Evolutionary conservation across 2,113 vertebrate genomes (phyloP).

Genomic region (Xenotilapia longispinis): DNA sequence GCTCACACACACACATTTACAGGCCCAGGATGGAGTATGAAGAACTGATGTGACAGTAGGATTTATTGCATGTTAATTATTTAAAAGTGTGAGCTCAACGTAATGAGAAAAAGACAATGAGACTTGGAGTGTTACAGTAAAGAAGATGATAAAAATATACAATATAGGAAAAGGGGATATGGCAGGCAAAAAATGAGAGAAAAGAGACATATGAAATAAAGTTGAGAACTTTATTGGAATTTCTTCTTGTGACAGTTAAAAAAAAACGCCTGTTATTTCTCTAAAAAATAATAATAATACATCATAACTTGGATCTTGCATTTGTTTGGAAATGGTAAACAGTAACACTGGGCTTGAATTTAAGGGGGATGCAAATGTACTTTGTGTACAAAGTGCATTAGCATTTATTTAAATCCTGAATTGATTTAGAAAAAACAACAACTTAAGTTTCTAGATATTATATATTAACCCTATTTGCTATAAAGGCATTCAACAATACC

Average conservation of each 20-base stretch:
- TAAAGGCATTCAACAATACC: background rate
- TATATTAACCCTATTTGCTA: background rate
- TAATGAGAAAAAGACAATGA: background rate
- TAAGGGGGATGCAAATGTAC: background rate
- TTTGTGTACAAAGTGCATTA: background rate
- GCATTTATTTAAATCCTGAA: background rate
- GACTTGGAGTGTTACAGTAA: background rate
- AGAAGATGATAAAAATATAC: background rate
- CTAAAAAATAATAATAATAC: background rate
- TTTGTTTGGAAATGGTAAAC: background rate
- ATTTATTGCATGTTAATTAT: constrained; percentile 62
- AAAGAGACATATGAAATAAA: background rate
- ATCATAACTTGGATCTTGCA: background rate
- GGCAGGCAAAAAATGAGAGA: background rate
- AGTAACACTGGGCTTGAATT: background rate
- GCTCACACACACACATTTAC: background rate
- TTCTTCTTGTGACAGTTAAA: background rate
- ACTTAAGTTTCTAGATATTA: background rate
- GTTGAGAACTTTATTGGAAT: background rate
- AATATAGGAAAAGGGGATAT: background rate
- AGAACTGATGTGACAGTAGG: constrained; percentile 39
- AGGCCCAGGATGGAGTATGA: background rate
- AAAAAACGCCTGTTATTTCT: background rate
- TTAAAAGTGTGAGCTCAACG: constrained; percentile 21
- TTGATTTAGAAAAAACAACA: background rate